These are phyloP conservation scores for Collichthys lucidus DNA, from an alignment of 2,113 vertebrate genomes.

Conservation along the genomic window DNA sequence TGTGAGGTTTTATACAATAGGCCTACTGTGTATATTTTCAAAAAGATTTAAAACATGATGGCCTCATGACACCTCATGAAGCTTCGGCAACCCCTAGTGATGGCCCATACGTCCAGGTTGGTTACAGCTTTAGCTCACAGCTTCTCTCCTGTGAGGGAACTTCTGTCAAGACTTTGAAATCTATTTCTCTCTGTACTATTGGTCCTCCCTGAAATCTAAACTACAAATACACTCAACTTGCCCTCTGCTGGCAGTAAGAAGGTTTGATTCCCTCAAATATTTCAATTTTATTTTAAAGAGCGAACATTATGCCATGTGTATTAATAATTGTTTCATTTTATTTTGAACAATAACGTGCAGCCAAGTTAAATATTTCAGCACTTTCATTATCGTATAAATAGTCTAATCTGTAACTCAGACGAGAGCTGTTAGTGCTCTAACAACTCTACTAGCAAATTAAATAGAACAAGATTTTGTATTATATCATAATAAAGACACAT, in stretches of 20 bases:
- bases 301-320: not conserved
- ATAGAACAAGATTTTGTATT: not conserved
- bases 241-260: not conserved
- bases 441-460: not conserved
- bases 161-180: not conserved
- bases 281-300: not conserved
- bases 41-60: too few relatives aligned
- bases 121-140: not conserved
- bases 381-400: not conserved
- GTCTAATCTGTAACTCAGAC: not conserved
- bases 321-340: not conserved
- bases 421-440: not conserved
- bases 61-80: too few relatives aligned
- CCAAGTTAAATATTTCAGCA: not conserved
- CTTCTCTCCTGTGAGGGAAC: too few relatives aligned
- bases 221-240: not conserved
- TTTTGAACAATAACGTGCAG: not conserved
- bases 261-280: not conserved
- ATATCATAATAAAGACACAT: not conserved
- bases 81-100: too few relatives aligned
- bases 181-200: not conserved
- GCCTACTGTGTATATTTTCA: too few relatives aligned
- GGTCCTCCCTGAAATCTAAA: not conserved
- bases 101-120: too few relatives aligned
- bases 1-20: too few relatives aligned